Evolutionary conservation across 2,888 invertebrate genomes (phyloP).

Genomic region (Plemyria rubiginata): DNA sequence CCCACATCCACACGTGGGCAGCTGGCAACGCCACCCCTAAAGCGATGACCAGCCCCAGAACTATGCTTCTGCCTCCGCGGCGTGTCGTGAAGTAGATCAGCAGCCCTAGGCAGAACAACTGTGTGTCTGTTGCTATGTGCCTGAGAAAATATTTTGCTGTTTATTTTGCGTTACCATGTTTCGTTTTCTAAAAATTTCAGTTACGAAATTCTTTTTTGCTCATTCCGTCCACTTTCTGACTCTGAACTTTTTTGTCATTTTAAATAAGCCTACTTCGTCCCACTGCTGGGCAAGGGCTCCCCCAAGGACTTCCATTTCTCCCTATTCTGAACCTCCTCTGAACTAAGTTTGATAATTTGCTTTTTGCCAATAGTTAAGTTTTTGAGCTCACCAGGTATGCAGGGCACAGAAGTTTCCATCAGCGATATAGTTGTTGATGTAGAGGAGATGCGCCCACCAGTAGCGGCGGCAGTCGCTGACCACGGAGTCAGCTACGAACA

Average conservation of each 20-base stretch:
- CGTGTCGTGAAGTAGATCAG: slow-evolving; percentile 38
- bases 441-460: slow-evolving; percentile 58
- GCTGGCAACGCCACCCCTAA: slow-evolving; percentile 36
- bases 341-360: neutral
- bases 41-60: slow-evolving; percentile 18
- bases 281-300: no score
- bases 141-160: slow-evolving; percentile 32
- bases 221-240: no score
- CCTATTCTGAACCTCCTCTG: no score
- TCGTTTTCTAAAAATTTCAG: no score
- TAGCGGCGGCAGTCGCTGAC: slow-evolving; percentile 50
- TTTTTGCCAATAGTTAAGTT: neutral
- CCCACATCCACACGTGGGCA: slow-evolving; percentile 44
- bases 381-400: slow-evolving; percentile 40
- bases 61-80: slow-evolving; percentile 18
- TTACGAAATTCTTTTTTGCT: no score
- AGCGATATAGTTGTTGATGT: slow-evolving; percentile 53
- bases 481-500: slow-evolving; percentile 41
- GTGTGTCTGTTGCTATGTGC: slow-evolving; percentile 58
- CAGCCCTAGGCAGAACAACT: slow-evolving; percentile 51
- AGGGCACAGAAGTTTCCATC: slow-evolving; percentile 45
- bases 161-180: neutral
- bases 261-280: no score
- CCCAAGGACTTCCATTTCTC: no score
- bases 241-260: no score